These are phyloP conservation scores for Drosophila biarmipes DNA, from an alignment of 1,140 invertebrate species.

Conservation along the genomic window DNA sequence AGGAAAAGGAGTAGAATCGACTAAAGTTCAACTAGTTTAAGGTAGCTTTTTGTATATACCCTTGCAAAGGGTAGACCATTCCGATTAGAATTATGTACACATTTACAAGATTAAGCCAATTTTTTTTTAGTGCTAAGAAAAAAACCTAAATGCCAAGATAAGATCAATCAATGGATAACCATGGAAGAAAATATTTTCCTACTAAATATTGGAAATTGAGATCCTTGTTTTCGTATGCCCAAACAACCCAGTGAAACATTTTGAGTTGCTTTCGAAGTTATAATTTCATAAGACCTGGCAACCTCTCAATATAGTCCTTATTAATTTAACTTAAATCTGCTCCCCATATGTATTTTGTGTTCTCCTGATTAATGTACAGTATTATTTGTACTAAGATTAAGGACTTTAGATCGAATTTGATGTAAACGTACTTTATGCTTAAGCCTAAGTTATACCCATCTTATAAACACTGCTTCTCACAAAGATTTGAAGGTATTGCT, in stretches of 20 bases:
- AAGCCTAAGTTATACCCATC: conserved; percentile 21
- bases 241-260: background rate
- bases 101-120: background rate
- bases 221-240: too few relatives aligned
- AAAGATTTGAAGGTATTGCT: conserved; percentile 57
- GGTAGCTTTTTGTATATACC: background rate
- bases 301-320: background rate
- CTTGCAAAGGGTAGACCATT: background rate
- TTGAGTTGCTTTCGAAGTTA: background rate
- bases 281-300: background rate
- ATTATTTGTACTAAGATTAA: conserved; percentile 18
- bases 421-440: conserved; percentile 12
- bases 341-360: background rate
- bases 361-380: conserved; percentile 24
- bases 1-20: conserved; percentile 15
- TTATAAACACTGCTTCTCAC: conserved; percentile 2
- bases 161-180: background rate
- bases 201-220: too few relatives aligned
- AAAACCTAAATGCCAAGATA: background rate
- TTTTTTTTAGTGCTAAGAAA: background rate
- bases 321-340: background rate
- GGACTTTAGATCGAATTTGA: background rate
- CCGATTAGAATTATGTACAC: background rate
- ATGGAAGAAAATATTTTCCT: background rate
- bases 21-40: background rate